These are phyloP conservation scores for Steromphala cineraria DNA, from an alignment of 2,888 invertebrate genomes.

Conservation along the genomic window DNA sequence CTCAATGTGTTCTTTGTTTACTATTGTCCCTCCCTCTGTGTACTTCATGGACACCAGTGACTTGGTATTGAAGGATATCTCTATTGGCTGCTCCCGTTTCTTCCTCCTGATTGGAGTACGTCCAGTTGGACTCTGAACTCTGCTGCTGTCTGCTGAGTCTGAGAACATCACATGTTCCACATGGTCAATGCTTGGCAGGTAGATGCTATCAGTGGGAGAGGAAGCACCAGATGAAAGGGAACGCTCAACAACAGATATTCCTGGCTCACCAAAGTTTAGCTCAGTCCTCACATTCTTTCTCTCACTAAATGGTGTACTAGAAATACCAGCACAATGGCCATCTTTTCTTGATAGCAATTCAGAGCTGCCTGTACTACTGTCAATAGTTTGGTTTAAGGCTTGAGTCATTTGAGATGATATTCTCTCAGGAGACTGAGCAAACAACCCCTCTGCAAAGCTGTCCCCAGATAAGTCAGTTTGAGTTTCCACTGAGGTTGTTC, in stretches of 20 bases:
- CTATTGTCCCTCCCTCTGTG: neutral
- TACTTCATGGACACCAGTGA: neutral
- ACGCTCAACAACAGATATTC: neutral
- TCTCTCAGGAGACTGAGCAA: too few relatives aligned
- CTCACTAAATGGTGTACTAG: neutral
- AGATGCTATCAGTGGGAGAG: neutral
- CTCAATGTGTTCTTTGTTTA: constrained; percentile 1
- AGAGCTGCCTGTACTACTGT: neutral
- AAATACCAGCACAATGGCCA: neutral
- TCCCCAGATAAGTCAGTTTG: neutral
- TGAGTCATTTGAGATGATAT: neutral
- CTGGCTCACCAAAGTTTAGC: neutral
- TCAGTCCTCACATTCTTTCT: neutral
- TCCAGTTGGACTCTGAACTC: neutral
- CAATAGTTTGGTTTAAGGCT: neutral
- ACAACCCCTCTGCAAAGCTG: neutral
- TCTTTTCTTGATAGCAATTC: too few relatives aligned
- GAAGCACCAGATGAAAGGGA: neutral
- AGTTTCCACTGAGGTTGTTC: neutral
- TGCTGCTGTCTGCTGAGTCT: neutral
- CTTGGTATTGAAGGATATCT: neutral
- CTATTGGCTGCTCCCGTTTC: neutral
- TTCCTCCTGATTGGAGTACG: neutral
- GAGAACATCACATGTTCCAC: constrained; percentile 1
- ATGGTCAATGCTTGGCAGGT: neutral